A percentile compares a stretch with the other conserved stretches of the same genome.
Evolutionary conservation across 2,113 vertebrate species (phyloP).

Genomic region (Puntigrus tetrazona): DNA sequence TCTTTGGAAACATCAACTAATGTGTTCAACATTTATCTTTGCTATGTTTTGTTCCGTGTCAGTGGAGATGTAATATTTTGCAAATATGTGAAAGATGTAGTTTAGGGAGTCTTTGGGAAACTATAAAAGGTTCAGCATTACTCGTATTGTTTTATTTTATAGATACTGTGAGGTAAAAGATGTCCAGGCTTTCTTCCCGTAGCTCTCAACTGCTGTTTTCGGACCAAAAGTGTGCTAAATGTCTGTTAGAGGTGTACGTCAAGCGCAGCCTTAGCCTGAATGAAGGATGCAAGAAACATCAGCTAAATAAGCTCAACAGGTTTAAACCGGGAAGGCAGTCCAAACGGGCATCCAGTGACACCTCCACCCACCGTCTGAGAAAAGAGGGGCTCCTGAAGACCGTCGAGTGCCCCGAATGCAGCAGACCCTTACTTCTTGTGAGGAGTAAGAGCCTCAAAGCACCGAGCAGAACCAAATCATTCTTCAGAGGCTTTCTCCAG

Average conservation of each 20-base stretch:
- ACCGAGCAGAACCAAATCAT: slow-evolving; percentile 35
- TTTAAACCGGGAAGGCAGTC: background rate
- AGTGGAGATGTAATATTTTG: background rate
- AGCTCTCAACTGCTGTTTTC: slow-evolving; percentile 62
- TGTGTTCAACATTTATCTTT: background rate
- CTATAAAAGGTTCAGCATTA: background rate
- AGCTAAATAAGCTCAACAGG: accelerated
- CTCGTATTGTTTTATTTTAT: background rate
- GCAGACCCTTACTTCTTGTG: too few species aligned
- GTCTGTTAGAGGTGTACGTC: slow-evolving; percentile 66
- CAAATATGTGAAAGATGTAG: background rate
- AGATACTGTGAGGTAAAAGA: background rate
- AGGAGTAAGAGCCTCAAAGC: background rate
- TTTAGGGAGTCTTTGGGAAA: background rate
- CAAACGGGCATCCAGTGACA: slow-evolving; percentile 58
- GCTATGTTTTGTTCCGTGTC: background rate
- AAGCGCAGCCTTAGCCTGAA: slow-evolving; percentile 63
- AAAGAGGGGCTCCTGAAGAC: background rate
- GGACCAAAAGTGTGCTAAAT: slow-evolving; percentile 65
- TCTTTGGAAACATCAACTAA: too few species aligned
- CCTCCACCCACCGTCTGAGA: background rate
- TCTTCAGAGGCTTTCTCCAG: slow-evolving; percentile 64
- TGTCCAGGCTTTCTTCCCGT: background rate
- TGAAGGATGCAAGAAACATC: background rate
- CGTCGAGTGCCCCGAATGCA: background rate